Conservation (phyloP, 2,113 vertebrate species). For the Paralichthys olivaceus region DNA sequence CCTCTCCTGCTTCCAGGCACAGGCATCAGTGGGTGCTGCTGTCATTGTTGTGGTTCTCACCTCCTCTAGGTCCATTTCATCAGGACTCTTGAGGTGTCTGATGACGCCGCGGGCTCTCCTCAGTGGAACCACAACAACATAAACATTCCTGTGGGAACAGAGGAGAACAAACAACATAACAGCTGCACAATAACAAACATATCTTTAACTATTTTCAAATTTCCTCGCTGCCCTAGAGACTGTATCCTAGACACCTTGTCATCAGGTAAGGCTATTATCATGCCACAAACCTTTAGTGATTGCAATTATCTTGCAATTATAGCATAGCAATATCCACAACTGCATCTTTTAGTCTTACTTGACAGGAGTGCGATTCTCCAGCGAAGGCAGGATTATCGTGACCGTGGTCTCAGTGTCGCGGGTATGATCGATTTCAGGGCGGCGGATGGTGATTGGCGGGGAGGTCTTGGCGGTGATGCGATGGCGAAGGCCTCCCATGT, state of each 20-base stretch:
- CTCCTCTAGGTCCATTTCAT: slow-evolving; percentile 99
- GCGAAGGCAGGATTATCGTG: slow-evolving; percentile 89
- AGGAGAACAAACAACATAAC: slow-evolving; percentile 37
- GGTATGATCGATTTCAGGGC: slow-evolving; percentile 90
- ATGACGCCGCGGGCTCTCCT: slow-evolving; percentile 89
- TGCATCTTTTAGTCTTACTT: slow-evolving; percentile 82
- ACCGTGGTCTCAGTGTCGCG: slow-evolving; percentile 90
- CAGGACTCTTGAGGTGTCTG: slow-evolving; percentile 89
- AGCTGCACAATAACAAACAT: slow-evolving; percentile 10
- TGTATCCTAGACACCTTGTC: slow-evolving; percentile 1
- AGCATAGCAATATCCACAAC: neutral
- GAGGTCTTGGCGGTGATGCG: slow-evolving; percentile 93
- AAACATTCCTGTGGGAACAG: slow-evolving; percentile 86
- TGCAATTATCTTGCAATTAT: neutral
- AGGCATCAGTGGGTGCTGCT: slow-evolving; percentile 36
- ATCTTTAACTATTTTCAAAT: slow-evolving; percentile 2
- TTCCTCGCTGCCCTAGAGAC: neutral
- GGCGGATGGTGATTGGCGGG: slow-evolving; percentile 87
- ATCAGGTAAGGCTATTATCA: neutral
- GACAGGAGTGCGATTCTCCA: slow-evolving; percentile 87
- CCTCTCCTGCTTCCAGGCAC: slow-evolving; percentile 34
- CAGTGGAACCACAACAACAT: slow-evolving; percentile 95
- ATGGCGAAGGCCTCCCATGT: slow-evolving; percentile 95
- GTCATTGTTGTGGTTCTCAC: slow-evolving; percentile 74
- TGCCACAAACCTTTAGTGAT: neutral